Conservation (phyloP, 2,888 invertebrate species). For the Deilephila porcellus region DNA sequence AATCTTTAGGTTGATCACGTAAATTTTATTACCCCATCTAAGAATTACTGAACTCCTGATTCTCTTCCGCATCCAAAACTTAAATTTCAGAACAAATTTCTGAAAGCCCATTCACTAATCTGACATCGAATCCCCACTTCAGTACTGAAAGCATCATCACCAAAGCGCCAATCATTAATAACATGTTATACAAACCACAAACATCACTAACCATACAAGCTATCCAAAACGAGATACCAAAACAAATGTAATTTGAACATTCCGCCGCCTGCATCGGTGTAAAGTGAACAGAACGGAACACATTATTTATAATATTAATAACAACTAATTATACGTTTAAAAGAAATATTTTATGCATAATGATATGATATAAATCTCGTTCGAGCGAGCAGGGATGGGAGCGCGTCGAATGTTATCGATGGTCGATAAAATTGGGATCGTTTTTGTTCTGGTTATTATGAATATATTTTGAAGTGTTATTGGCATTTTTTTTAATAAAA, state of each 20-base stretch:
- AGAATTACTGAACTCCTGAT: too few species aligned
- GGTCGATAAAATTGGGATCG: constrained; percentile 33
- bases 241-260: constrained; percentile 60
- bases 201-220: constrained; percentile 34
- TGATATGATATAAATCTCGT: constrained; percentile 83
- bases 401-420: constrained; percentile 39
- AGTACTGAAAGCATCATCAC: too few species aligned
- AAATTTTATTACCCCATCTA: too few species aligned
- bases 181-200: background rate
- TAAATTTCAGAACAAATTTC: too few species aligned
- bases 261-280: constrained; percentile 31
- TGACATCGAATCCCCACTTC: too few species aligned
- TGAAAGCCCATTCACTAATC: too few species aligned
- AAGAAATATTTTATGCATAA: constrained; percentile 84
- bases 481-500: too few species aligned
- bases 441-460: background rate
- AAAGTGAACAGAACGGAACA: constrained; percentile 38
- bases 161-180: too few species aligned
- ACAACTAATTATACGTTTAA: constrained; percentile 83
- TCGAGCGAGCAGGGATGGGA: constrained; percentile 62
- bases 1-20: too few species aligned
- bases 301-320: constrained; percentile 84
- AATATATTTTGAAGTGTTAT: background rate
- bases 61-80: too few species aligned
- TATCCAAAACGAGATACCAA: constrained; percentile 51